phyloP scores from a whole-genome alignment of 1,140 invertebrate genomes.

The Platorchestia sp. region DNA sequence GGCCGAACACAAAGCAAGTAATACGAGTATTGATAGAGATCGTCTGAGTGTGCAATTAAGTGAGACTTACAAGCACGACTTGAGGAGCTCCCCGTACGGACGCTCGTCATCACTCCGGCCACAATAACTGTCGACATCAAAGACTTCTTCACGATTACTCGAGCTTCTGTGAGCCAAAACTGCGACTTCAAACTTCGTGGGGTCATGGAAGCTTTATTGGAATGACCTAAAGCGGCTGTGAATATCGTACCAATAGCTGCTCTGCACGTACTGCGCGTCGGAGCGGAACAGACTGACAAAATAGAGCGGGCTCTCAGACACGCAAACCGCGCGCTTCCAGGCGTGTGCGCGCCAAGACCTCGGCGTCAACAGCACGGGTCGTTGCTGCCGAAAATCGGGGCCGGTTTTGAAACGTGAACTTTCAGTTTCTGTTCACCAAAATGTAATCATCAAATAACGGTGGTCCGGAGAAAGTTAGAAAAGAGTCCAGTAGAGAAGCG shows the following conservation, averaged over 20 bases:
- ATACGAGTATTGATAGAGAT: background rate
- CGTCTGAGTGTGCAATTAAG: background rate
- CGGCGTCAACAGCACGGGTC: background rate
- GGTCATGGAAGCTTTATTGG: background rate
- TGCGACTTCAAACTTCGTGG: slow-evolving; percentile 41
- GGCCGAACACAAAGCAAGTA: background rate
- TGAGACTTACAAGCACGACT: background rate
- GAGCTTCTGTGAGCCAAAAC: background rate
- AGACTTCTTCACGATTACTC: slow-evolving; percentile 13
- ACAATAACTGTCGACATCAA: slow-evolving; percentile 39
- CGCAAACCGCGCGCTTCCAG: background rate
- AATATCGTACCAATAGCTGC: background rate
- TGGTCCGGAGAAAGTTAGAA: background rate
- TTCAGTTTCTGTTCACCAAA: no score
- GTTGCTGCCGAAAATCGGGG: background rate
- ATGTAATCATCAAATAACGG: background rate
- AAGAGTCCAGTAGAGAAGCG: background rate
- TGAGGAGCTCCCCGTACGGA: background rate
- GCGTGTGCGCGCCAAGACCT: background rate
- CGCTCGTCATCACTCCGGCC: slow-evolving; percentile 20
- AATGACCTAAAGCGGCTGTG: background rate
- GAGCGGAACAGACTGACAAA: background rate
- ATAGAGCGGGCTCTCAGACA: background rate
- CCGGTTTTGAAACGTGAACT: no score
- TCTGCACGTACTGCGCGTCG: background rate